phyloP scores from a whole-genome alignment of 2,888 invertebrate species.

The Rhodophaea formosa region DNA sequence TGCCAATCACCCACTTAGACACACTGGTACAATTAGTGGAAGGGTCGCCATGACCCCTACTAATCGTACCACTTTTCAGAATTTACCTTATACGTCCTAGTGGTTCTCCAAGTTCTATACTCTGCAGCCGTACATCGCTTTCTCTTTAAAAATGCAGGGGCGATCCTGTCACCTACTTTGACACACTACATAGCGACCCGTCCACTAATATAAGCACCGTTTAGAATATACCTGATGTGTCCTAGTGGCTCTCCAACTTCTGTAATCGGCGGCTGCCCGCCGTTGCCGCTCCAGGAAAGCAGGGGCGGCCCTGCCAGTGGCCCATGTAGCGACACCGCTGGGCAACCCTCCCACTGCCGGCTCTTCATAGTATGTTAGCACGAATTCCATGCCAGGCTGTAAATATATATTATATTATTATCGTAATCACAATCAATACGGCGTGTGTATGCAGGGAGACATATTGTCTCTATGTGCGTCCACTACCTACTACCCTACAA shows the following conservation, averaged over 20 bases:
- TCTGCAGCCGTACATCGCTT: slow-evolving; percentile 63
- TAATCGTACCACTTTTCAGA: too few relatives aligned
- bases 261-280: slow-evolving; percentile 84
- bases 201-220: background rate
- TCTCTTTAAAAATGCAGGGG: background rate
- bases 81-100: slow-evolving; percentile 25
- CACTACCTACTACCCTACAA: too few relatives aligned
- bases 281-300: slow-evolving; percentile 87
- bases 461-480: too few relatives aligned
- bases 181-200: slow-evolving; percentile 52
- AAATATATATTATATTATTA: slow-evolving; percentile 11
- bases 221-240: slow-evolving; percentile 27
- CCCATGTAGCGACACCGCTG: slow-evolving; percentile 90
- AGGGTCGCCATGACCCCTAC: too few relatives aligned
- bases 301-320: slow-evolving; percentile 87
- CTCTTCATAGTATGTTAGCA: slow-evolving; percentile 93
- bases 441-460: too few relatives aligned
- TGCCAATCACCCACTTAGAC: too few relatives aligned
- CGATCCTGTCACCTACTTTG: slow-evolving; percentile 41
- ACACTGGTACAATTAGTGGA: too few relatives aligned
- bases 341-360: slow-evolving; percentile 90
- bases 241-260: slow-evolving; percentile 33
- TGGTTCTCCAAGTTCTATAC: slow-evolving; percentile 61
- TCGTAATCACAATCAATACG: too few relatives aligned
- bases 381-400: slow-evolving; percentile 89